Evolutionary conservation across 35 echinoderm and acorn worm genomes (phyloP).

Genomic region (Ptychodera flava): DNA sequence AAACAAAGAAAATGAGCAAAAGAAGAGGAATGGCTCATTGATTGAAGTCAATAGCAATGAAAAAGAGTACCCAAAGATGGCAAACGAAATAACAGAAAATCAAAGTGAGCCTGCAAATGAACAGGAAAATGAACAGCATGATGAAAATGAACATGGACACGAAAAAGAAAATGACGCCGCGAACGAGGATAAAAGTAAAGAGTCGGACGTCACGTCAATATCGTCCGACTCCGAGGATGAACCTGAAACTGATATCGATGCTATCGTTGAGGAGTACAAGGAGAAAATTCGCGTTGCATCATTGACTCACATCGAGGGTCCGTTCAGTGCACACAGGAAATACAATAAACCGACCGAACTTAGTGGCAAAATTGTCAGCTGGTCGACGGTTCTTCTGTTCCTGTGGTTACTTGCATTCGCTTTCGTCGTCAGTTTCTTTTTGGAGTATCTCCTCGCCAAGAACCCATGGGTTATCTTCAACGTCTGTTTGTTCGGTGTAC

Average conservation of each 20-base stretch:
- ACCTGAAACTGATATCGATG: conserved; percentile 12
- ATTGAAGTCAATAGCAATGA: neutral
- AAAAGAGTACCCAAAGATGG: too few relatives aligned
- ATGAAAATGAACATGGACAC: neutral
- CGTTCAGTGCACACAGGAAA: neutral
- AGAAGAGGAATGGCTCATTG: neutral
- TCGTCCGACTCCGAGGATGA: neutral
- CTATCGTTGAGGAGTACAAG: conserved; percentile 16
- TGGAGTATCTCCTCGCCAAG: neutral
- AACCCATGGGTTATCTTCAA: neutral
- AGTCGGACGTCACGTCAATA: neutral
- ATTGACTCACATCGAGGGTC: conserved; percentile 1
- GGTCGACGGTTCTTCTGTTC: neutral
- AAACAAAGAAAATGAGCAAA: neutral
- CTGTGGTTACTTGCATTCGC: neutral
- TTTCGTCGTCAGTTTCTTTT: neutral
- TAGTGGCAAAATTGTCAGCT: neutral
- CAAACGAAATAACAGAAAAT: too few relatives aligned
- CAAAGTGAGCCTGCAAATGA: neutral
- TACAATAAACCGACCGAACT: neutral
- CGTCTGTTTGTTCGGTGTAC: neutral
- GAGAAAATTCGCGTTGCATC: conserved; percentile 7
- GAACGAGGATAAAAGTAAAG: neutral
- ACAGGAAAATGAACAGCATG: neutral
- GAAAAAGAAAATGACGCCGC: neutral